Percentiles rank a stretch among this genome's conserved stretches.
Conservation (phyloP, 1,140 invertebrate genomes). For the Trichomalopsis sarcophagae region DNA sequence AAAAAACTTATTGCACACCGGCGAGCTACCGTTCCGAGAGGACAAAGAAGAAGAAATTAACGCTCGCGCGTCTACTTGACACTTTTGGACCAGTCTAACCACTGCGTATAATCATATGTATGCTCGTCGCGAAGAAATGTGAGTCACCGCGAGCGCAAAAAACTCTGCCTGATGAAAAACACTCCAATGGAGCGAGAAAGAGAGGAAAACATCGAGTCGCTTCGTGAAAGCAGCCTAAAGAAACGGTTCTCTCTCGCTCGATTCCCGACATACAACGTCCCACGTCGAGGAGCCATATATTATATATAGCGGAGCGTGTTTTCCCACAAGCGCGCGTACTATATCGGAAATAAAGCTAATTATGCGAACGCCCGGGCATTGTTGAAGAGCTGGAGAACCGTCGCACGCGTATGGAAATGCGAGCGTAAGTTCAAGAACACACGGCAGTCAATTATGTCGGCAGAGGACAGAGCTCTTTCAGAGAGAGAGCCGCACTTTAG, state of each 20-base stretch:
- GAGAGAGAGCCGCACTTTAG: too few species aligned
- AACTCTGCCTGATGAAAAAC: too few species aligned
- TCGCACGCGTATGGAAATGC: conserved; percentile 11
- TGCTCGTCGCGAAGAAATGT: too few species aligned
- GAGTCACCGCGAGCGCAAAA: too few species aligned
- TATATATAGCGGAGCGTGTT: not conserved
- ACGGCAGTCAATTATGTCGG: conserved; percentile 45
- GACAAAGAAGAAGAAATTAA: conserved; percentile 22
- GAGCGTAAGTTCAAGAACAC: conserved; percentile 47
- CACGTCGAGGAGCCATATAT: too few species aligned
- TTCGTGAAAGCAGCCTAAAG: too few species aligned
- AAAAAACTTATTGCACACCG: conserved; percentile 31
- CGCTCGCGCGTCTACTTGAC: conserved; percentile 13
- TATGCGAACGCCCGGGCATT: not conserved
- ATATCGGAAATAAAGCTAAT: conserved; percentile 45
- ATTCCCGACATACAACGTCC: too few species aligned
- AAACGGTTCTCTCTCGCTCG: not conserved
- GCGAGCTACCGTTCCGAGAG: conserved; percentile 31
- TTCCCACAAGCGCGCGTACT: conserved; percentile 36
- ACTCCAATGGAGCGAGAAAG: too few species aligned
- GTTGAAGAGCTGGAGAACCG: not conserved
- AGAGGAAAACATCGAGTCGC: too few species aligned
- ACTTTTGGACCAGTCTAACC: not conserved
- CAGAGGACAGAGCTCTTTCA: not conserved
- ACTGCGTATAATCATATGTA: too few species aligned